Evolutionary conservation across 2,888 invertebrate species (phyloP).

Genomic region (Cosmia pyralina): DNA sequence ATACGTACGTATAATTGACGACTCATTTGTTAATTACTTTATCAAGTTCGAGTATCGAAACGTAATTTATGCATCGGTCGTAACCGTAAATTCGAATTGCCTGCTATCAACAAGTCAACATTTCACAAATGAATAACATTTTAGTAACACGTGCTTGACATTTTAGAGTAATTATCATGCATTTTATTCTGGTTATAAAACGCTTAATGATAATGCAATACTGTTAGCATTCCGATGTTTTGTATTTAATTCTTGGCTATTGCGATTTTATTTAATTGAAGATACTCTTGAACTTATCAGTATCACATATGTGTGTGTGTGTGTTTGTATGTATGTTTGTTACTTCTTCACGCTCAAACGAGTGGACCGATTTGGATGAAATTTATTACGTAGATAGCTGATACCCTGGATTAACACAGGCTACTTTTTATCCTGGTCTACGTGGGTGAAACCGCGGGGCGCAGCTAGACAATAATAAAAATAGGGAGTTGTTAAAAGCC

Average conservation of each 20-base stretch:
- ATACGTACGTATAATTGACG: constrained; percentile 12
- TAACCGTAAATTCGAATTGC: constrained; percentile 18
- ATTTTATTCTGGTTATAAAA: constrained; percentile 34
- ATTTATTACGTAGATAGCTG: no score
- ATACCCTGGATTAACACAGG: no score
- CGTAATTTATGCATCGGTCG: constrained; percentile 33
- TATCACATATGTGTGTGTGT: no score
- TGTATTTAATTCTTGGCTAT: constrained; percentile 1
- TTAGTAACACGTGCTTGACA: constrained; percentile 42
- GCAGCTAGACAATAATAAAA: no score
- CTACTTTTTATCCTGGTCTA: no score
- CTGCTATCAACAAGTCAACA: constrained; percentile 7
- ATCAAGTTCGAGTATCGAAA: constrained; percentile 28
- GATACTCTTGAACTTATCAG: background rate
- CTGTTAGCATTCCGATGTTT: constrained; percentile 21
- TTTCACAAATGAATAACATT: constrained; percentile 23
- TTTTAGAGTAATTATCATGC: constrained; percentile 33
- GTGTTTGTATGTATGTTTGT: no score
- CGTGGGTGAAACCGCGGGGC: no score
- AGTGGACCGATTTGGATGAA: no score
- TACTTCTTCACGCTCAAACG: no score
- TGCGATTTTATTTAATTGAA: background rate
- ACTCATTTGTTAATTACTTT: constrained; percentile 34
- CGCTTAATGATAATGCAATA: constrained; percentile 11
- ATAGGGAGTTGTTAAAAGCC: background rate